Evolutionary conservation across 2,888 invertebrate species (phyloP).

Genomic region (Autographa pulchrina): DNA sequence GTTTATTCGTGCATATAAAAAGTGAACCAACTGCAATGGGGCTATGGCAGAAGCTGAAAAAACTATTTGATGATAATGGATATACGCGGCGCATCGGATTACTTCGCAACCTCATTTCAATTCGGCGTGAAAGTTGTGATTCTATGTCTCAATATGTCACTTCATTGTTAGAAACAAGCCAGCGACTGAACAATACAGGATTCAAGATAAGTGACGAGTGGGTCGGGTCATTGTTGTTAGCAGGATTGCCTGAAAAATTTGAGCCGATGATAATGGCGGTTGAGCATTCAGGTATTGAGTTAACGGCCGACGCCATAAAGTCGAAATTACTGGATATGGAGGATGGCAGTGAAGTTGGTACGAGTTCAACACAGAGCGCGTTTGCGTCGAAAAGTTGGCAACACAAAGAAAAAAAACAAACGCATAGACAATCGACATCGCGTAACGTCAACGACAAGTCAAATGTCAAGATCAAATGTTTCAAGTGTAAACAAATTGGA

Average conservation of each 20-base stretch:
- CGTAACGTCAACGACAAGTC: slow-evolving; percentile 10
- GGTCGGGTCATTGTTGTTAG: slow-evolving; percentile 26
- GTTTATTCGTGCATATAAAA: slow-evolving; percentile 42
- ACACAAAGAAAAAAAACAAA: slow-evolving; percentile 9
- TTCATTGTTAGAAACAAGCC: slow-evolving; percentile 22
- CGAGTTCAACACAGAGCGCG: slow-evolving; percentile 18
- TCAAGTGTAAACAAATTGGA: slow-evolving; percentile 5
- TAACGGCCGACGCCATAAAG: slow-evolving; percentile 19
- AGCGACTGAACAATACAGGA: slow-evolving; percentile 15
- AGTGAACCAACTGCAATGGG: slow-evolving; percentile 33
- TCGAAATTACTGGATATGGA: slow-evolving; percentile 20
- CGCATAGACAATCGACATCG: background rate
- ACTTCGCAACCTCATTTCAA: slow-evolving; percentile 42
- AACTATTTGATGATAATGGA: slow-evolving; percentile 43
- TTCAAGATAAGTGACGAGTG: slow-evolving; percentile 33
- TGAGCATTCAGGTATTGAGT: slow-evolving; percentile 24
- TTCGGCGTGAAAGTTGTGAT: slow-evolving; percentile 27
- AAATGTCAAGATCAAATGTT: slow-evolving; percentile 14
- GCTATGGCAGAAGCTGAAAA: slow-evolving; percentile 29
- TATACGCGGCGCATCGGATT: slow-evolving; percentile 32
- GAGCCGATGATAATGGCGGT: slow-evolving; percentile 23
- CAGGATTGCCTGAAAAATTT: slow-evolving; percentile 23
- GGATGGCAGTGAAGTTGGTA: slow-evolving; percentile 17
- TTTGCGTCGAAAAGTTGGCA: slow-evolving; percentile 11
- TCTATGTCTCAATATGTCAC: slow-evolving; percentile 31